Evolutionary conservation across 2,113 vertebrate species (phyloP).

Genomic region (Urocitellus parryii): DNA sequence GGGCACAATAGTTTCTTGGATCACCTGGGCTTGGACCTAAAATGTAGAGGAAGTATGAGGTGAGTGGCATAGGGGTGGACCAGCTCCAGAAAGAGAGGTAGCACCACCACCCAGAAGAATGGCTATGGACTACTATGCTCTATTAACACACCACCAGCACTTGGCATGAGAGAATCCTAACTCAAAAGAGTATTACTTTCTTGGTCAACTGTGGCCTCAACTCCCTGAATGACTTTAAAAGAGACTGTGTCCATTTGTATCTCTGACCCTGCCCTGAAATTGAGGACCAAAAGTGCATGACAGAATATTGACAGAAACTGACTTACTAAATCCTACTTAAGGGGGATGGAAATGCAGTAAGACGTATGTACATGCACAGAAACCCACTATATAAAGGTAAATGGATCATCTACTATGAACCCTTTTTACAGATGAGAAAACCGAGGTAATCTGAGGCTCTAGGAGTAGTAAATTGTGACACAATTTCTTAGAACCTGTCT

Average conservation of each 20-base stretch:
- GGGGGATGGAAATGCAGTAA: not conserved
- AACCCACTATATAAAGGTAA: not conserved
- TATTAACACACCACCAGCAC: not conserved
- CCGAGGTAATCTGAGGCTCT: not conserved
- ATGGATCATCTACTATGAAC: not conserved
- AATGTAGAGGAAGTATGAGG: not conserved
- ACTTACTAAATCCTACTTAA: not conserved
- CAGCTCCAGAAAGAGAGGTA: not conserved
- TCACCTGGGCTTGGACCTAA: slow-evolving; percentile 97
- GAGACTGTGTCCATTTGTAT: not conserved
- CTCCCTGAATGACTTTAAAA: not conserved
- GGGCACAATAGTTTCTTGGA: slow-evolving; percentile 95
- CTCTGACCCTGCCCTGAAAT: slow-evolving; percentile 35
- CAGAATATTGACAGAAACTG: not conserved
- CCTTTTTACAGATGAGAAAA: not conserved
- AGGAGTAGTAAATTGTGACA: not conserved
- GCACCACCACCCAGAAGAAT: not conserved
- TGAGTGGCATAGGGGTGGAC: not conserved
- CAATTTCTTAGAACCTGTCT: not conserved
- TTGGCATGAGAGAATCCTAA: not conserved
- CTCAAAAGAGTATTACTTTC: not conserved
- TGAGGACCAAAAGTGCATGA: not conserved
- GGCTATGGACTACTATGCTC: not conserved
- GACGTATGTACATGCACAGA: not conserved
- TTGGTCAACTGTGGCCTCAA: not conserved